Evolutionary conservation across 2,113 vertebrate species (phyloP), one percentile per base, ranked within the genome.

Genomic region (Sorex fumeus): DNA sequence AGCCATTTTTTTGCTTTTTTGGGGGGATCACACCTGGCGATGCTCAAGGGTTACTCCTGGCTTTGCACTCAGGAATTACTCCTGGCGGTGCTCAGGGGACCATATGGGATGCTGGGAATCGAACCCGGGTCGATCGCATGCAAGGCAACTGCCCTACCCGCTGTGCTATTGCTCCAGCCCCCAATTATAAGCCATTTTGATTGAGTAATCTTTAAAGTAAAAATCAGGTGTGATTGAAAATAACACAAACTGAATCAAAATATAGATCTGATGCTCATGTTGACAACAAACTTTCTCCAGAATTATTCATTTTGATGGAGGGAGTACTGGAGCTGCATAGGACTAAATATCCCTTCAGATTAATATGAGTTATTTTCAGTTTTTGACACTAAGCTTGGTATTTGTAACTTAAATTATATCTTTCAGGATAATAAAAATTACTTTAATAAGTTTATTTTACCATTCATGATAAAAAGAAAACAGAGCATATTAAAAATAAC

Each of bases 171-270:
- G n/a, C n/a, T n/a, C n/a, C n/a, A n/a, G n/a, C n/a, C n/a, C n/a
- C n/a, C n/a, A 40, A 84, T 92, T 85, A 94, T 47, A 90, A 90
- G 70, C 40, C 82, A 47, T 74, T 93, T 93, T 95, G 89, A 88
- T 74, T 87, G 90, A 84, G 75, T 67, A 23, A 27, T 60, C 64
- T 90, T 89, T 93, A 80, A 94, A 90, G 27, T 77, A 93, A 91
- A 92, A 87, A 30, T 9, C 75, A 93, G 36, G 30, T 50, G 72
- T 86, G 82, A 91, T 81, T 91, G 72, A 94, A 95, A 96, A 90
- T 93, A 25, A 90, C 87, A 87, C 27, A n/a, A 85, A 90, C 67
- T 87, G 25, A 93, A 90, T 87, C 32, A 40, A 66, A 91, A 79
- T 85, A 72, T 79, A 62, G 28, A 62, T n/a, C 25, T 91, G 50